Evolutionary conservation across 2,888 invertebrate genomes (phyloP).

Genomic region (Callyntrura sp.): DNA sequence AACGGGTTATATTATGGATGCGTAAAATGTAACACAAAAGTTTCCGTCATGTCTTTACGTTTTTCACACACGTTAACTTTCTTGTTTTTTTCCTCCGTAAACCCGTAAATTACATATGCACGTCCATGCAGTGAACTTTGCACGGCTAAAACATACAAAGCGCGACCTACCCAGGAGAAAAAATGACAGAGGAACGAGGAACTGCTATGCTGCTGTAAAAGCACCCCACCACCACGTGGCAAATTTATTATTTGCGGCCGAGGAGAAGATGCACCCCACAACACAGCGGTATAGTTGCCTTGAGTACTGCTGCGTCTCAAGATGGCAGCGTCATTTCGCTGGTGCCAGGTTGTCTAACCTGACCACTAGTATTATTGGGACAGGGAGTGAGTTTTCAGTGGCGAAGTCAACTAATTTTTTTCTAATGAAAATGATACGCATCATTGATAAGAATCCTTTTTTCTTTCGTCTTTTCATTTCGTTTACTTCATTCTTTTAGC

Average conservation of each 20-base stretch:
- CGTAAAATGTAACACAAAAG: not conserved
- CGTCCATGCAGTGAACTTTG: not conserved
- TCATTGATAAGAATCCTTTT: constrained; percentile 61
- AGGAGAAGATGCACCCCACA: not conserved
- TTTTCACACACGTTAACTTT: constrained; percentile 20
- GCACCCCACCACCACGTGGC: constrained; percentile 34
- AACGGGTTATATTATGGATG: not conserved
- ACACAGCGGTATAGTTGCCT: not conserved
- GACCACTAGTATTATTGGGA: constrained; percentile 46
- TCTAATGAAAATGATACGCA: constrained; percentile 65
- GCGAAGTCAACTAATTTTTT: constrained; percentile 30
- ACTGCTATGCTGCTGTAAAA: not conserved
- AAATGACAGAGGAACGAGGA: not conserved
- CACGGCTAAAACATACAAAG: not conserved
- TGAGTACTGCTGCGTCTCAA: constrained; percentile 17
- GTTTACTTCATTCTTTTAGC: not conserved
- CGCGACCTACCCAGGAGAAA: constrained; percentile 10
- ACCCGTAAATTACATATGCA: constrained; percentile 7
- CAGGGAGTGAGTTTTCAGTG: constrained; percentile 39
- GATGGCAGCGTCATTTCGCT: constrained; percentile 11
- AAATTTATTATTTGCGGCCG: not conserved
- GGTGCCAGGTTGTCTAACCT: constrained; percentile 74
- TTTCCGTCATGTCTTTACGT: constrained; percentile 5
- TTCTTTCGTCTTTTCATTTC: too few species aligned
- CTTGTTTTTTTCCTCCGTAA: not conserved